Percentiles rank a stretch among this genome's conserved stretches.
phyloP scores from a whole-genome alignment of 2,113 vertebrate species.

The Coryphaenoides rupestris region DNA sequence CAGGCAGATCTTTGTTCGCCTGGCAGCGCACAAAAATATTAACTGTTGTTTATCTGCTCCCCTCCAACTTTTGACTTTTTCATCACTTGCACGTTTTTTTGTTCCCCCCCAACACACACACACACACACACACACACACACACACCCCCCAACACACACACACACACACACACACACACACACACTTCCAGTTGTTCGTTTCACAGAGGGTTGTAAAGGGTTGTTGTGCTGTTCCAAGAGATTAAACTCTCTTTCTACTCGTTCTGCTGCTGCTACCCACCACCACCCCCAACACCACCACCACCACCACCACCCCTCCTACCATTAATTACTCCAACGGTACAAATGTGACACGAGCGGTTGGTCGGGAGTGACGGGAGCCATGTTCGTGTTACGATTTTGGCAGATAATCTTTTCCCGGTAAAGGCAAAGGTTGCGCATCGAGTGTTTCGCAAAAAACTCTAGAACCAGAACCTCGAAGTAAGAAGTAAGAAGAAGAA shows the following conservation, averaged over 20 bases:
- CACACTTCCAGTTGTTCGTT: slow-evolving; percentile 39
- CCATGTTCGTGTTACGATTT: slow-evolving; percentile 15
- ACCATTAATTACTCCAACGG: slow-evolving; percentile 15
- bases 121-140: too few relatives aligned
- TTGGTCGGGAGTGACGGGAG: not conserved
- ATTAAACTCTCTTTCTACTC: slow-evolving; percentile 22
- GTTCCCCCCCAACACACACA: not conserved
- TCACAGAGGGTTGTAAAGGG: slow-evolving; percentile 16
- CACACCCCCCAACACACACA: too few relatives aligned
- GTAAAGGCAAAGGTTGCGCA: too few relatives aligned
- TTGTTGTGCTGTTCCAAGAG: slow-evolving; percentile 42
- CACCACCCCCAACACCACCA: not conserved
- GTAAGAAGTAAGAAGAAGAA: slow-evolving; percentile 8
- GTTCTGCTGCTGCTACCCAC: not conserved
- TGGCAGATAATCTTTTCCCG: not conserved
- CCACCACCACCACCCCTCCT: not conserved
- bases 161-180: too few relatives aligned
- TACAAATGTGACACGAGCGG: slow-evolving; percentile 12
- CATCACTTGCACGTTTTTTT: slow-evolving; percentile 9
- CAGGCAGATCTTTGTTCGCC: slow-evolving; percentile 57
- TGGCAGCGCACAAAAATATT: slow-evolving; percentile 58
- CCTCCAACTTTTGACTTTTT: slow-evolving; percentile 55
- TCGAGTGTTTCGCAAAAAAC: too few relatives aligned
- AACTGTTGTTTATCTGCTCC: slow-evolving; percentile 61
- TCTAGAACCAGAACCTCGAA: not conserved